These are phyloP conservation scores for Siniperca scherzeri DNA, from an alignment of 2,797 vertebrate species.

Conservation along the genomic window DNA sequence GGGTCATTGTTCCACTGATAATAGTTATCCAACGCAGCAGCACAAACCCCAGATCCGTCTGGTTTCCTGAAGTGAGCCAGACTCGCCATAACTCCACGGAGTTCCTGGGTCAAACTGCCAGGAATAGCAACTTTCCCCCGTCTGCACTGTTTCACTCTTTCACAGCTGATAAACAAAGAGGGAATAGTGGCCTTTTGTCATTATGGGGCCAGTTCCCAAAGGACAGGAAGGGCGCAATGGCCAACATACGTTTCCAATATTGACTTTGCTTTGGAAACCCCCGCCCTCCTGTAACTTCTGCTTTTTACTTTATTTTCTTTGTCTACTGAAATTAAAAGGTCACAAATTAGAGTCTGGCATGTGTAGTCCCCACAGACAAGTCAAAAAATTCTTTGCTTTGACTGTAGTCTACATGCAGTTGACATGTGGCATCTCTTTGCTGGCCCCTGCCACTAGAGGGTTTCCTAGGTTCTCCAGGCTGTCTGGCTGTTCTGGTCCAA, in stretches of 20 bases:
- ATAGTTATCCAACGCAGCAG: slow-evolving; percentile 24
- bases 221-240: slow-evolving; percentile 63
- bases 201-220: slow-evolving; percentile 49
- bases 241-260: slow-evolving; percentile 55
- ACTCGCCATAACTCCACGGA: slow-evolving; percentile 21
- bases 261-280: slow-evolving; percentile 55
- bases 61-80: slow-evolving; percentile 60
- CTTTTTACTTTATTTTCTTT: slow-evolving; percentile 22
- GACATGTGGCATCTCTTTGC: slow-evolving; percentile 42
- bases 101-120: slow-evolving; percentile 51
- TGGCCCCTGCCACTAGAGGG: slow-evolving; percentile 47
- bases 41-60: slow-evolving; percentile 49
- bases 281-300: not conserved
- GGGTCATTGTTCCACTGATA: slow-evolving; percentile 32
- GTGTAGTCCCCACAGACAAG: not conserved
- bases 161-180: slow-evolving; percentile 64
- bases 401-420: slow-evolving; percentile 11
- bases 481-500: slow-evolving; percentile 37
- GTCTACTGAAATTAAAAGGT: slow-evolving; percentile 24
- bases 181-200: slow-evolving; percentile 65
- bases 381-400: not conserved
- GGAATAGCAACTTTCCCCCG: slow-evolving; percentile 69
- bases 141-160: slow-evolving; percentile 57
- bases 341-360: not conserved
- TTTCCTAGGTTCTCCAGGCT: slow-evolving; percentile 27